Evolutionary conservation across 2,113 vertebrate species (phyloP).

Genomic region (Orthonyx spaldingii): DNA sequence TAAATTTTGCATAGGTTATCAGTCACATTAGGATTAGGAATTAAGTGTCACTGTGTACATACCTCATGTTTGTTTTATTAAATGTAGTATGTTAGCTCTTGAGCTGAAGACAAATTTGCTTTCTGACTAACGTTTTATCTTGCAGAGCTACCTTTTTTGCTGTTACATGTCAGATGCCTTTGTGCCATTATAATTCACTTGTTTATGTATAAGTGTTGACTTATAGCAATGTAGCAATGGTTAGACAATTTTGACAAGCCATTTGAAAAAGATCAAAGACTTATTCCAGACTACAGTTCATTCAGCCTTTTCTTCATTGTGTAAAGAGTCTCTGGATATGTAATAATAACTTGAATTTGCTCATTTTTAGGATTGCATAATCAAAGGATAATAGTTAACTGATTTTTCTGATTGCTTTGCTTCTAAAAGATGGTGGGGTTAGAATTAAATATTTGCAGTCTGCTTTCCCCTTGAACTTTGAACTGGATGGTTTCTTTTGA

Average conservation of each 20-base stretch:
- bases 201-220: conserved; percentile 32
- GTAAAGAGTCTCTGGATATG: neutral
- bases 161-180: neutral
- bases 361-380: neutral
- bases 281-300: neutral
- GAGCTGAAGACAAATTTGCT: conserved; percentile 21
- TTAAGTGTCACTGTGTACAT: conserved; percentile 47
- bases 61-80: conserved; percentile 35
- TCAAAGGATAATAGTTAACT: neutral
- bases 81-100: conserved; percentile 1
- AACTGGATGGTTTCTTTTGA: neutral
- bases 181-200: conserved; percentile 5
- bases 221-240: neutral
- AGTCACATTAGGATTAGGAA: conserved; percentile 32
- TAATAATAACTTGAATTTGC: neutral
- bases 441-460: neutral
- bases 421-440: neutral
- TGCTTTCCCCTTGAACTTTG: neutral
- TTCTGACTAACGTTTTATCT: conserved; percentile 3
- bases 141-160: conserved; percentile 16
- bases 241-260: conserved; percentile 25
- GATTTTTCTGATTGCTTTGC: neutral
- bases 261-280: conserved; percentile 12
- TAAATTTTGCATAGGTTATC: conserved; percentile 49
- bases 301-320: neutral